These are phyloP conservation scores for Willisornis vidua DNA, from an alignment of 2,113 vertebrate genomes.

Conservation along the genomic window DNA sequence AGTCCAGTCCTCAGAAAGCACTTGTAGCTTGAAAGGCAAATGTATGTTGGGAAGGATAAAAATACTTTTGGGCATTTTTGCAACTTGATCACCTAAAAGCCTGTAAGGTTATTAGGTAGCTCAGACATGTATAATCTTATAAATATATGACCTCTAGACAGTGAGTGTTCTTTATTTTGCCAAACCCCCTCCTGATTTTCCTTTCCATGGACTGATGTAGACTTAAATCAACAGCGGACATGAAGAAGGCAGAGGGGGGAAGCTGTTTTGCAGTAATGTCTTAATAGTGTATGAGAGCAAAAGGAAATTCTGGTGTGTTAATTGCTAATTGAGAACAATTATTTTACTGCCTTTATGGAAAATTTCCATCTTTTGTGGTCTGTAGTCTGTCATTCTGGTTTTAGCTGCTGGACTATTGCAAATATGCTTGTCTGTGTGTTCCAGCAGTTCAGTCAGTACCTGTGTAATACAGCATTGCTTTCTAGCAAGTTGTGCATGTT, in stretches of 20 bases:
- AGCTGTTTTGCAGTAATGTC: background rate
- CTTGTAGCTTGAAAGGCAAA: background rate
- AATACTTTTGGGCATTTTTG: slow-evolving; percentile 55
- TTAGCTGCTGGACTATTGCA: background rate
- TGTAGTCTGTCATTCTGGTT: background rate
- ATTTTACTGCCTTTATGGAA: background rate
- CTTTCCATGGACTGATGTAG: background rate
- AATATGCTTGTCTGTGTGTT: background rate
- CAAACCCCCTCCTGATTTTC: background rate
- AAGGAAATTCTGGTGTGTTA: background rate
- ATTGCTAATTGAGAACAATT: background rate
- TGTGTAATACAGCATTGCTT: background rate
- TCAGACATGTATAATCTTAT: slow-evolving; percentile 47
- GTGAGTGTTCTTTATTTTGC: background rate
- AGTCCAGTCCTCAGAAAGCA: background rate
- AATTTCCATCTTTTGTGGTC: background rate
- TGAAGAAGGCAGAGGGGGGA: background rate
- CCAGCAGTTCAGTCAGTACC: background rate
- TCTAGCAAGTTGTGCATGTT: background rate
- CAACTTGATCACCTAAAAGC: slow-evolving; percentile 33
- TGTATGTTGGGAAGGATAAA: background rate
- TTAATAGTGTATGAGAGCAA: background rate
- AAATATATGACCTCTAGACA: slow-evolving; percentile 1
- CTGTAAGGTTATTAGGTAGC: slow-evolving; percentile 40
- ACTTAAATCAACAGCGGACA: background rate